Conservation (phyloP, 2,797 vertebrate genomes). For the Scolopax bukidnonensis region DNA sequence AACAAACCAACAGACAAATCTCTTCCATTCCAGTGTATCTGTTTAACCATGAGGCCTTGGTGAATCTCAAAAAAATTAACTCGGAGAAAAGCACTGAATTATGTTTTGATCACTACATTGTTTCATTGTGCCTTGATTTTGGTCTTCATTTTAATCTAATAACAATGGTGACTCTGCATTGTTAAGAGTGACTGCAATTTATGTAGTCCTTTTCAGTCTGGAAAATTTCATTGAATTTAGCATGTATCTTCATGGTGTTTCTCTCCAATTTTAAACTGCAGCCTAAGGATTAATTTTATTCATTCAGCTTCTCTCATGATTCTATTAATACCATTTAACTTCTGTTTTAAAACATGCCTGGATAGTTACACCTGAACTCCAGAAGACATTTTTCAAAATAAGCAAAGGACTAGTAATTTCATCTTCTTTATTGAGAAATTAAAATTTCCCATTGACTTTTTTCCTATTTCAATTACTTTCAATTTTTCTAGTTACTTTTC, state of each 20-base stretch:
- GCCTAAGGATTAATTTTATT: neutral
- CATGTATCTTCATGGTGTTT: neutral
- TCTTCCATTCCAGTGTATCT: accelerated
- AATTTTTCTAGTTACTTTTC: neutral
- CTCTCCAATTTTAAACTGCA: neutral
- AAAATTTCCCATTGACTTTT: neutral
- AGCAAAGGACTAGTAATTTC: neutral
- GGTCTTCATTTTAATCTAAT: neutral
- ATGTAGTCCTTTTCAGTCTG: neutral
- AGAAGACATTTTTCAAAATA: neutral
- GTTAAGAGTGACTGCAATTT: neutral
- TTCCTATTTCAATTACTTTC: neutral
- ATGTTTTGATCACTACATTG: neutral
- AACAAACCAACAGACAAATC: neutral
- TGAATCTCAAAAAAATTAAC: neutral
- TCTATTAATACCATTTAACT: neutral
- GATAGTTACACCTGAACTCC: neutral
- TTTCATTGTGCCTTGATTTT: neutral
- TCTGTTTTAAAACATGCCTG: neutral
- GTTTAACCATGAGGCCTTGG: neutral
- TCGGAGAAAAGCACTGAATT: neutral
- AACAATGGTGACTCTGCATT: neutral
- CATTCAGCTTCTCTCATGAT: neutral
- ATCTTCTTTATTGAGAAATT: neutral
- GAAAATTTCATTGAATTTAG: neutral